Base-by-base conservation (phyloP, 2,888 invertebrate genomes). In the Eilema sororculum region DNA sequence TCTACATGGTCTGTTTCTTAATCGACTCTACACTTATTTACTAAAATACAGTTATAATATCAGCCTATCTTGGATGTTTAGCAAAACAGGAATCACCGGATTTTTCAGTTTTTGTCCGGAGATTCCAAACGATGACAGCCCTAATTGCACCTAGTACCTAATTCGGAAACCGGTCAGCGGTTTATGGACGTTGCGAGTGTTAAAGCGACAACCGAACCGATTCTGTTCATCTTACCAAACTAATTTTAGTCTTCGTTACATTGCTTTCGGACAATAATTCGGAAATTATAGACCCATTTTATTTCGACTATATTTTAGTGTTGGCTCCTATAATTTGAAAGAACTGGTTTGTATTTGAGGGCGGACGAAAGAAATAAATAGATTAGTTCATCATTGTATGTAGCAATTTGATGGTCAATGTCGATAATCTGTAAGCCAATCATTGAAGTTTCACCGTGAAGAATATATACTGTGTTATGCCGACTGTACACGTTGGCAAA, bases 141-240 rank as follows among this genome's bases (percentile, higher is more conserved):
- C 52, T 52, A 52, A 8, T n/a, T 52, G n/a, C 3, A 52, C 8
- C n/a, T 9, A n/a, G 75, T 78, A n/a, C n/a, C n/a, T n/a, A 75
- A 81, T 83, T 84, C 75, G 72, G 76, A 65, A 76, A 78, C 78
- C 76, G 78, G 84, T 80, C 61, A 67, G 28, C n/a, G 73, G 72
- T 63, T 57, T 67, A 56, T 73, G 59, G 59, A 41, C 41, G 65
- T 61, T 65, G 59, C 73, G 65, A 72, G 72, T 72, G 77, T 73
- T 46, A 30, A 65, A 62, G 56, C 71, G 68, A 74, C 80, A 68
- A 76, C 52, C 52, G n/a, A 52, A 52, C 52, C 9, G 46, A 52
- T 52, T 52, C n/a, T 52, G 6, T 74, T 52, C 52, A 52, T 52
- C 52, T 52, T n/a, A 52, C 52, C 52, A 52, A 52, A 52, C 52